Base-by-base conservation (phyloP, 2,888 invertebrate genomes). In the Cecidostiba fungosa region DNA sequence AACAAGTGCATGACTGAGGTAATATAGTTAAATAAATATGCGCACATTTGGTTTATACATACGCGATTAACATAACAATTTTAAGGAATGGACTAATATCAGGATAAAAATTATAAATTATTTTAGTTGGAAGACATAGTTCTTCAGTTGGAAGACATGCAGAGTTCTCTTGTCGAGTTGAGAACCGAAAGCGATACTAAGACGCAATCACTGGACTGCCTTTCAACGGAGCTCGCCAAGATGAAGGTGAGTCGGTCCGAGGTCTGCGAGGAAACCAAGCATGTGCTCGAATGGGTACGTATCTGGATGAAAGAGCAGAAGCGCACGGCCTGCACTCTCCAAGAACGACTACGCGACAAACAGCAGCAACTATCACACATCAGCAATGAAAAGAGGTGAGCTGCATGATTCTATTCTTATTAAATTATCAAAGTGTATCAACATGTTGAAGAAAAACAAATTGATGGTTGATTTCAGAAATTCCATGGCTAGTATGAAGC, bases 281-380 rank as follows among this genome's bases (percentile, higher is more conserved):
- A 89, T n/a, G 90, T 92, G 26, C 89, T 92, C 59, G 87, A 88
- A 1, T 90, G 91, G 82, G 91, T 92, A 77, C 90, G 92, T 0
- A 80, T 85, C 3, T 92, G 91, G 91, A 91, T 92, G 89, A 89
- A 89, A 54, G 90, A 92, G 72, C 92, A 92, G 78, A 89, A 88
- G 59, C 87, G 89, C 59, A 86, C 89, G 8, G 88, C 89, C 4
- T 88, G 89, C 6, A 6, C 2, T 12, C 76, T 87, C 3, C 82
- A 77, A 43, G 74, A 82, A 1, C 89, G 90, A 29, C 29, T 86
- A 1, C 39, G 54, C 19, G 82, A 86, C 26, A 92, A 92, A 62
- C 91, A 92, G 54, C 89, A 91, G 47, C 89, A 90, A 69, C 79
- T 92, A 32, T 76, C 89, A 36, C 87, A 88, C 47, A 82, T 91